A percentile compares a stretch with the other conserved stretches of the same genome.
These are phyloP conservation scores for Caenorhabditis macrosperma DNA, from an alignment of 2,888 invertebrate species.

Conservation along the genomic window DNA sequence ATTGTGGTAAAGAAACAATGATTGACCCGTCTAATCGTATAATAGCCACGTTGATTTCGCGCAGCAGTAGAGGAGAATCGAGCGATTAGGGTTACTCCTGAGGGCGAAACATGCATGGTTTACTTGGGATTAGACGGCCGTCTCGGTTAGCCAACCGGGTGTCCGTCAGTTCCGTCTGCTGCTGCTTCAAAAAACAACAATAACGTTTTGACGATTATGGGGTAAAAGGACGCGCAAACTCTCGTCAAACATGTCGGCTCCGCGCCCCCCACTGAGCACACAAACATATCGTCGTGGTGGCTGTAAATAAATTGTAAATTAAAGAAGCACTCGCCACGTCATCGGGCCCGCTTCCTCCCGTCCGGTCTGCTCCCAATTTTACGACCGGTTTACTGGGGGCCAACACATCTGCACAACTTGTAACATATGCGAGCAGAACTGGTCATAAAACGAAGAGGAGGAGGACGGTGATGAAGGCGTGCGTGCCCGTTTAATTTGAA, in stretches of 20 bases:
- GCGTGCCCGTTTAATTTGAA: conserved; percentile 27
- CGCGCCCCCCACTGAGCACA: conserved; percentile 6
- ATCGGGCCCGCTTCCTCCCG: background rate
- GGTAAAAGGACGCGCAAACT: conserved; percentile 18
- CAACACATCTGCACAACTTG: conserved; percentile 35
- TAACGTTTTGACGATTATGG: background rate
- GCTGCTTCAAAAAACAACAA: background rate
- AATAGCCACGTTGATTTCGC: conserved; percentile 53
- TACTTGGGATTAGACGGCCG: conserved; percentile 40
- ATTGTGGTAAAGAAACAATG: conserved; percentile 39
- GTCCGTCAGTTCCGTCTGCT: conserved; percentile 8
- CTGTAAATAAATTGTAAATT: conserved; percentile 29
- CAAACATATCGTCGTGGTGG: background rate
- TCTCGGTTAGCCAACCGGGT: conserved; percentile 39
- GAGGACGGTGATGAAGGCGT: conserved; percentile 7
- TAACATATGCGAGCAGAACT: conserved; percentile 48
- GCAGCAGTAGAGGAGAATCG: conserved; percentile 13
- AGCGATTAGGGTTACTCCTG: conserved; percentile 39
- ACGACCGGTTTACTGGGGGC: conserved; percentile 26
- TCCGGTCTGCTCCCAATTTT: conserved; percentile 5
- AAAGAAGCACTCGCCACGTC: conserved; percentile 16
- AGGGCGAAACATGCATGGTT: conserved; percentile 37
- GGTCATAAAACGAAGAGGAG: conserved; percentile 22
- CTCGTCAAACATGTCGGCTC: conserved; percentile 3
- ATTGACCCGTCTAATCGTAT: conserved; percentile 41